A percentile compares a stretch with the other conserved stretches of the same genome.
Conservation (phyloP, 2,113 vertebrate genomes). For the Spheniscus mendiculus region DNA sequence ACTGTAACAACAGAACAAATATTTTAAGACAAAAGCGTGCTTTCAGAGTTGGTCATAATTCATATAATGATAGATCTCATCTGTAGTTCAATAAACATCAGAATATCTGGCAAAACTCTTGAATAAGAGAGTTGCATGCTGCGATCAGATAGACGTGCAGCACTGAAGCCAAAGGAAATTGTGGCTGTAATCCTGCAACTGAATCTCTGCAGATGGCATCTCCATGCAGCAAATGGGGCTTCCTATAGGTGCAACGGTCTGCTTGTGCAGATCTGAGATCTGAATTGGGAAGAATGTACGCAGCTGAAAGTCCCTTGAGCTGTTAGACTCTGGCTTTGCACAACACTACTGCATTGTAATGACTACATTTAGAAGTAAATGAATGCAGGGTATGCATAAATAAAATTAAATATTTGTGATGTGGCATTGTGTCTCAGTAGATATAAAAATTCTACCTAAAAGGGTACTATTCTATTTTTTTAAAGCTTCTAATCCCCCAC, state of each 20-base stretch:
- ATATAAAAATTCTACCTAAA: background rate
- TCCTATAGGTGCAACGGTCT: background rate
- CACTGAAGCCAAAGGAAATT: constrained; percentile 46
- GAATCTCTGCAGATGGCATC: constrained; percentile 49
- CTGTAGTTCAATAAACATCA: constrained; percentile 8
- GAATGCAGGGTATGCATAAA: constrained; percentile 25
- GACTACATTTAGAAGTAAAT: background rate
- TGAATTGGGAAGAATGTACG: background rate
- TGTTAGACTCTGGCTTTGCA: background rate
- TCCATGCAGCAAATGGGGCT: constrained; percentile 37
- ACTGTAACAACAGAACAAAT: constrained; percentile 10
- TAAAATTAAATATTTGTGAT: constrained; percentile 13
- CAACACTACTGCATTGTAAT: background rate
- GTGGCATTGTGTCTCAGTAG: background rate
- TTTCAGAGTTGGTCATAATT: background rate
- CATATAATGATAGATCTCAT: background rate
- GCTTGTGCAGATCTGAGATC: background rate
- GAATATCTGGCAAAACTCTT: constrained; percentile 31
- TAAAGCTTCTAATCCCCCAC: background rate
- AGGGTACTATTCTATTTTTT: background rate
- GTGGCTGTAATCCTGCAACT: constrained; percentile 52
- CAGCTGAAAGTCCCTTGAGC: background rate
- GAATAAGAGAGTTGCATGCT: background rate
- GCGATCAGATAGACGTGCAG: background rate
- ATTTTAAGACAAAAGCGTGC: background rate